Base-by-base conservation (phyloP, 1,140 invertebrate genomes). In the Mylabris phalerata region DNA sequence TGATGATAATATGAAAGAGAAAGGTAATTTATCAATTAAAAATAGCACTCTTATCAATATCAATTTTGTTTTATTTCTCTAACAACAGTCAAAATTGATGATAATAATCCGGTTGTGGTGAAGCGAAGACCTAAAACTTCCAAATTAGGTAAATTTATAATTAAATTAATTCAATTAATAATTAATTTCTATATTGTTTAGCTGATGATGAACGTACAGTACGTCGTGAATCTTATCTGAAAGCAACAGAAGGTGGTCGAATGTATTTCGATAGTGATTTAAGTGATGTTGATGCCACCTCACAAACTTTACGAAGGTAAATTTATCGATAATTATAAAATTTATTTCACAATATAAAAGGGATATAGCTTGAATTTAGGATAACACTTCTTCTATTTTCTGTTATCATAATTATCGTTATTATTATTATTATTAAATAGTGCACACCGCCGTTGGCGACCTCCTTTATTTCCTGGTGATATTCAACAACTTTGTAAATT, bases 151-250 rank as follows among this genome's bases (percentile, higher is more conserved):
- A 70, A 72, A 70, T 11, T 32, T 3, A 47, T 24, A 42, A 46
- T 46, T 10, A 46, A 46, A 26, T 46, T 19, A 24, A 9, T 4
- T 46, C 4, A 25, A 25, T 5, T 19, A 19, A 19, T 19, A 44
- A 44, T 11, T 6, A 6, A 46, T 19, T 26, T 19, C 50, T 41
- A 4, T 55, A 10, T 13, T 48, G 64, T 59, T 40, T 44, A 78
- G 78, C 76, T 75, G 89, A 93, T 69, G 89, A 90, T 67, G 90
- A 92, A 66, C 85, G 91, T 59, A 82, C 88, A 10, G 90, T 89
- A 69, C 80, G 93, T 67, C 79, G 93, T 61, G 90, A 93, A 45
- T 95, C 92, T 1, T 96, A 96, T 75, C 76, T 95, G 59, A 91
- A 92, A 77, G 93, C 93, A 6, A 95, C 92, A 24, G 82, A 84